A percentile compares a stretch with the other conserved stretches of the same genome.
Conservation (phyloP, 2,113 vertebrate genomes). For the Rattus rattus region DNA sequence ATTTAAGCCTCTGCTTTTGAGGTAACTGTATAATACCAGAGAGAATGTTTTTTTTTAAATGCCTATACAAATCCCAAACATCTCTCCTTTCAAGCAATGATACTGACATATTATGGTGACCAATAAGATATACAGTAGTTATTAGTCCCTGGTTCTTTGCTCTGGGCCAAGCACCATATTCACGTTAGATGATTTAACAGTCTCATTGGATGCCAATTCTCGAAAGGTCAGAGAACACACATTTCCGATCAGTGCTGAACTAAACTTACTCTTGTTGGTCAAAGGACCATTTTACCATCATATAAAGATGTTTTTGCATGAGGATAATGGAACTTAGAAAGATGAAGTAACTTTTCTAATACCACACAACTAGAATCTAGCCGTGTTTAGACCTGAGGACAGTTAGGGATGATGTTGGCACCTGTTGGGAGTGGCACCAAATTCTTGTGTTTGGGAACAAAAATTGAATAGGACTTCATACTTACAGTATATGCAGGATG, state of each 20-base stretch:
- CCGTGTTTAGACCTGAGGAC: not conserved
- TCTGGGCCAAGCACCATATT: not conserved
- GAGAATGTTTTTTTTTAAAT: slow-evolving; percentile 9
- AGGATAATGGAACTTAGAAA: slow-evolving; percentile 2
- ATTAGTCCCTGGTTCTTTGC: not conserved
- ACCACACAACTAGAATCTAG: not conserved
- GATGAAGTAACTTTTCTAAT: not conserved
- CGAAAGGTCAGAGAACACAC: not conserved
- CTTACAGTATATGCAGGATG: not conserved
- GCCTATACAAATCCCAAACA: not conserved
- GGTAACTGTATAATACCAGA: not conserved
- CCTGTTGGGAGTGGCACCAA: not conserved
- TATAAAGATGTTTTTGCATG: not conserved
- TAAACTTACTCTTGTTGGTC: not conserved
- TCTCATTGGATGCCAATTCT: not conserved
- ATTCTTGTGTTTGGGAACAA: not conserved
- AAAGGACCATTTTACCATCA: not conserved
- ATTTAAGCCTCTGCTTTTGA: not conserved
- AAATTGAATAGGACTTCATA: not conserved
- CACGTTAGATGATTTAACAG: not conserved
- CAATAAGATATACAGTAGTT: not conserved
- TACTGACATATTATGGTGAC: not conserved
- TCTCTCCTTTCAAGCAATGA: not conserved
- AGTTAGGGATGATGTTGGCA: not conserved
- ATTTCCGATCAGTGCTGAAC: not conserved